A percentile compares a stretch with the other conserved stretches of the same genome.
These are phyloP conservation scores for Mellilla xanthometata DNA, from an alignment of 2,888 invertebrate species.

Conservation along the genomic window DNA sequence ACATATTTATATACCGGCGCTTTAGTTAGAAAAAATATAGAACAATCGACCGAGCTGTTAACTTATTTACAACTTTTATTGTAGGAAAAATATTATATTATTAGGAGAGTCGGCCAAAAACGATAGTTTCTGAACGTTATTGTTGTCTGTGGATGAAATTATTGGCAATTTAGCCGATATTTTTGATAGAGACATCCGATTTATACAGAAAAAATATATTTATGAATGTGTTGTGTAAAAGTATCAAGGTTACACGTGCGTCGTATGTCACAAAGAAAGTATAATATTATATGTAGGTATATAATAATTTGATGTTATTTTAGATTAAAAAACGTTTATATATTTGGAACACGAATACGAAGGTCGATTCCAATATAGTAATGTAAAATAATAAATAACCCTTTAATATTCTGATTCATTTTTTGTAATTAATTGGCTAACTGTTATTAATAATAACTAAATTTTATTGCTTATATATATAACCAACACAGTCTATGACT, in stretches of 20 bases:
- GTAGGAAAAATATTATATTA: constrained; percentile 14
- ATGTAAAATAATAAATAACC: too few species aligned
- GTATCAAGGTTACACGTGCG: constrained; percentile 30
- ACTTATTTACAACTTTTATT: constrained; percentile 41
- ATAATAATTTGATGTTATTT: too few species aligned
- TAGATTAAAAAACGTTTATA: too few species aligned
- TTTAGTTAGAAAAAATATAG: constrained; percentile 35
- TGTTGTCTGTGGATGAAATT: constrained; percentile 20
- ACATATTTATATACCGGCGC: constrained; percentile 50
- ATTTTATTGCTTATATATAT: too few species aligned
- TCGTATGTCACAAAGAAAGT: constrained; percentile 16
- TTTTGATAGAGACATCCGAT: constrained; percentile 30
- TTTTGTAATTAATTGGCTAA: too few species aligned
- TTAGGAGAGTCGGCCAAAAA: constrained; percentile 18
- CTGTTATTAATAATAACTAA: too few species aligned
- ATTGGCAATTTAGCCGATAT: constrained; percentile 24
- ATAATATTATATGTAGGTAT: too few species aligned
- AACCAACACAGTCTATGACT: too few species aligned
- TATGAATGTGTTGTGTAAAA: constrained; percentile 5
- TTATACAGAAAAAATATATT: neutral
- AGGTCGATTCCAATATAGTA: too few species aligned
- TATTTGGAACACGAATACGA: too few species aligned
- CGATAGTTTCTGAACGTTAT: constrained; percentile 21
- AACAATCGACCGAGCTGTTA: constrained; percentile 37
- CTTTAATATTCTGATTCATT: too few species aligned